Conservation (phyloP, 2,113 vertebrate species). For the Apaloderma vittatum region DNA sequence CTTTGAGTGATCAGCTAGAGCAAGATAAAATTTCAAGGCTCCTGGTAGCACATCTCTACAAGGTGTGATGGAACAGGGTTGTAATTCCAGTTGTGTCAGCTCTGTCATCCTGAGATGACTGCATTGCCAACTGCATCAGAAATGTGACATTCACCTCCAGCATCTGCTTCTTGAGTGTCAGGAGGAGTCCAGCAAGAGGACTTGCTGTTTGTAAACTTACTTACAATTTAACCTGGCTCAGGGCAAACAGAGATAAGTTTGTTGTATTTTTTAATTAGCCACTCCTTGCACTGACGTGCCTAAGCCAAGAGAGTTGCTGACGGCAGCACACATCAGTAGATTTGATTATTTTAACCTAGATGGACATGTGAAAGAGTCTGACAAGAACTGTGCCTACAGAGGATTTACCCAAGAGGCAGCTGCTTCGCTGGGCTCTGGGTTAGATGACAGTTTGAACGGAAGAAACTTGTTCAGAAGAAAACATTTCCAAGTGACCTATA, state of each 20-base stretch:
- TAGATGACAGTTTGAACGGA: neutral
- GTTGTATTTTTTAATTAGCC: neutral
- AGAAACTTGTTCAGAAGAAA: neutral
- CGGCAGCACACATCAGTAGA: neutral
- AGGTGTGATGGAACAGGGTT: neutral
- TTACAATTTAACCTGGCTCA: neutral
- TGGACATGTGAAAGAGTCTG: neutral
- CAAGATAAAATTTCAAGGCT: neutral
- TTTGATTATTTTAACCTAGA: conserved; percentile 11
- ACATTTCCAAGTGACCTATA: neutral
- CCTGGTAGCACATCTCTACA: neutral
- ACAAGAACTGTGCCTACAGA: neutral
- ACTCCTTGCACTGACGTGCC: neutral
- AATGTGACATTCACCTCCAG: neutral
- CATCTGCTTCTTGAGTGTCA: neutral
- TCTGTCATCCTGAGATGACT: neutral
- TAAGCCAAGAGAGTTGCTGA: neutral
- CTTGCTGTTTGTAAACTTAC: neutral
- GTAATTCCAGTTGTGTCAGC: neutral
- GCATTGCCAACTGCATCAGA: neutral
- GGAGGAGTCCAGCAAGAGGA: neutral
- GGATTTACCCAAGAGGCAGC: neutral
- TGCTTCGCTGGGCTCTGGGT: neutral
- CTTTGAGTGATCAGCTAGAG: neutral
- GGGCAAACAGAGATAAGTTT: neutral